phyloP scores from a whole-genome alignment of 2,113 vertebrate species.

The Campylomormyrus numenius region DNA sequence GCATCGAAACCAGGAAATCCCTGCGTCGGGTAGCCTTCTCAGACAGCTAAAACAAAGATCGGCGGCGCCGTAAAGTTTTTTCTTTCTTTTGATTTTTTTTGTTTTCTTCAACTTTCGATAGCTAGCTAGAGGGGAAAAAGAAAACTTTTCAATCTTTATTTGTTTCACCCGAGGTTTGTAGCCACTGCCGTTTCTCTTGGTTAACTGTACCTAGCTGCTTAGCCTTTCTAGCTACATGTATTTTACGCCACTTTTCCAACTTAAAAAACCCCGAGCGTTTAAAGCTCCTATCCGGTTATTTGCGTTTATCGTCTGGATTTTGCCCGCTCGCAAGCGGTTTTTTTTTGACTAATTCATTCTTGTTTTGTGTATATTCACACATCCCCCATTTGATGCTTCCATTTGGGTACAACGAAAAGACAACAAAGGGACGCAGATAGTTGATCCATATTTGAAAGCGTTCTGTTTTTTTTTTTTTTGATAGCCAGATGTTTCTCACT shows the following conservation, averaged over 20 bases:
- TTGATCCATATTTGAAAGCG: slow-evolving; percentile 5
- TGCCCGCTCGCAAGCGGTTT: neutral
- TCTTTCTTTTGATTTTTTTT: neutral
- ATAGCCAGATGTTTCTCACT: neutral
- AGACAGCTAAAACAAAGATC: neutral
- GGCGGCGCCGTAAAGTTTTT: neutral
- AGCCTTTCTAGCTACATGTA: neutral
- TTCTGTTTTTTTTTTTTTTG: neutral
- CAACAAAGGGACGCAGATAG: slow-evolving; percentile 17
- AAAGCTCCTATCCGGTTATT: neutral
- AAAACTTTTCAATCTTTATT: slow-evolving; percentile 10
- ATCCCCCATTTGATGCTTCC: neutral
- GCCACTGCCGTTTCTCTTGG: neutral
- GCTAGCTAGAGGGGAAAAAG: neutral
- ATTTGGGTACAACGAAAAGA: slow-evolving; percentile 13
- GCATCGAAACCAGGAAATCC: slow-evolving; percentile 60
- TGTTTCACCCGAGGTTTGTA: slow-evolving; percentile 18
- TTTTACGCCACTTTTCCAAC: slow-evolving; percentile 2
- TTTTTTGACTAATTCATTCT: neutral
- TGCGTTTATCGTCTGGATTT: neutral
- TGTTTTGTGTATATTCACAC: neutral
- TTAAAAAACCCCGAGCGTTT: neutral
- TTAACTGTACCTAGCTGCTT: neutral
- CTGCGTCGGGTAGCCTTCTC: slow-evolving; percentile 38
- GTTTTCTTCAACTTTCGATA: slow-evolving; percentile 5